Percentiles rank a stretch among this genome's conserved stretches.
These are phyloP conservation scores for Azemiops feae DNA, from an alignment of 2,113 vertebrate genomes.

Conservation along the genomic window DNA sequence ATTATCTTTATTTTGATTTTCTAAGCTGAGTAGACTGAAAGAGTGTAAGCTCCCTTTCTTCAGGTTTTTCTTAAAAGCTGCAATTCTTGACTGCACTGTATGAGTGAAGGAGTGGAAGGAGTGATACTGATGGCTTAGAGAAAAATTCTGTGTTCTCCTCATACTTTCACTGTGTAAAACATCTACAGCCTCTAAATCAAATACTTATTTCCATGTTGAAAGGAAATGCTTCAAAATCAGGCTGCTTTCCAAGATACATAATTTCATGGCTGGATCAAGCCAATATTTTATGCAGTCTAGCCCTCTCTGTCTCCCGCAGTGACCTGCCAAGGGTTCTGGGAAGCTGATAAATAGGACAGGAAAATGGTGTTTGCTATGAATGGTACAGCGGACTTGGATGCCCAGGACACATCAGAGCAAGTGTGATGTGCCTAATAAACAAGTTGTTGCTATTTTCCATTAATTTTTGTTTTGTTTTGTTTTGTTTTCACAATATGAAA, in stretches of 20 bases:
- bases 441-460: background rate
- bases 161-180: slow-evolving; percentile 2
- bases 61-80: background rate
- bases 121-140: background rate
- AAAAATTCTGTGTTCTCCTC: background rate
- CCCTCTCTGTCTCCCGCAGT: background rate
- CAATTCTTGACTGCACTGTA: background rate
- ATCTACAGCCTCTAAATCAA: background rate
- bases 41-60: background rate
- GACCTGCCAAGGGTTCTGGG: slow-evolving; percentile 16
- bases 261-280: slow-evolving; percentile 6
- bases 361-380: background rate
- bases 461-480: background rate
- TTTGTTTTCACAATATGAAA: background rate
- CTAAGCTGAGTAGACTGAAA: background rate
- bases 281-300: background rate
- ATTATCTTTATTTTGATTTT: background rate
- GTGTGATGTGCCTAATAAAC: background rate
- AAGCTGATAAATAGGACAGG: background rate
- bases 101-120: slow-evolving; percentile 4
- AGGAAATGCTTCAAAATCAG: background rate
- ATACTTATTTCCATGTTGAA: background rate
- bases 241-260: slow-evolving; percentile 19
- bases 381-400: background rate
- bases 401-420: background rate